Percentiles rank a stretch among this genome's conserved stretches.
phyloP scores from a whole-genome alignment of 2,888 invertebrate genomes.

The Onthophagus sagittarius region DNA sequence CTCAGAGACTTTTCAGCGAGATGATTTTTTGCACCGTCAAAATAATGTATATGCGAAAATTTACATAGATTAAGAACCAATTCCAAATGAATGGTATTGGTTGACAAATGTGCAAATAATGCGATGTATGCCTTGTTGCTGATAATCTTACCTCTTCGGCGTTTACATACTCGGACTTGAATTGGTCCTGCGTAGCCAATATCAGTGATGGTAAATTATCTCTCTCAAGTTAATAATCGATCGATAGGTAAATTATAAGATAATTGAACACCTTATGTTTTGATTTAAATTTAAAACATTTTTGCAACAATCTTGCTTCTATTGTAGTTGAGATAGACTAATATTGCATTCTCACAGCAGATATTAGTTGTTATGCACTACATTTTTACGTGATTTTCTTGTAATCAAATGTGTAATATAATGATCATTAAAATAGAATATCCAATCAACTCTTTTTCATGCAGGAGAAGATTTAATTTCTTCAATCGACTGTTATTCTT shows the following conservation, averaged over 20 bases:
- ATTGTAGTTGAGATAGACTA: no score
- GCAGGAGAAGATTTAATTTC: no score
- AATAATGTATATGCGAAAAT: slow-evolving; percentile 20
- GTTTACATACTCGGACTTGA: slow-evolving; percentile 23
- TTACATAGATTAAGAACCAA: slow-evolving; percentile 25
- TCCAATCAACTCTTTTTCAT: no score
- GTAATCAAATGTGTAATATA: no score
- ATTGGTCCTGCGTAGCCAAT: slow-evolving; percentile 35
- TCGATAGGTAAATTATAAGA: slow-evolving; percentile 32
- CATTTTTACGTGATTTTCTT: no score
- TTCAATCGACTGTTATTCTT: no score
- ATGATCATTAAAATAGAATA: no score
- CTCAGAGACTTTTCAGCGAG: neutral
- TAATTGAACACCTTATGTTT: neutral
- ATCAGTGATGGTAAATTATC: slow-evolving; percentile 31
- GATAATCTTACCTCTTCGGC: slow-evolving; percentile 11
- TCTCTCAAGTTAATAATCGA: slow-evolving; percentile 25
- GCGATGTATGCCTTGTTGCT: slow-evolving; percentile 19
- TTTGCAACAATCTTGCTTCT: neutral
- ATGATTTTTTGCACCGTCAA: neutral
- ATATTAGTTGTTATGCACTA: no score
- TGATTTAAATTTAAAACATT: neutral
- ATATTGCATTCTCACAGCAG: no score
- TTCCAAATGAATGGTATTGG: slow-evolving; percentile 30
- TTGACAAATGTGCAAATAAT: slow-evolving; percentile 33